Conservation (phyloP, 2,797 vertebrate species). For the Cynodonichthys magdalenae region DNA sequence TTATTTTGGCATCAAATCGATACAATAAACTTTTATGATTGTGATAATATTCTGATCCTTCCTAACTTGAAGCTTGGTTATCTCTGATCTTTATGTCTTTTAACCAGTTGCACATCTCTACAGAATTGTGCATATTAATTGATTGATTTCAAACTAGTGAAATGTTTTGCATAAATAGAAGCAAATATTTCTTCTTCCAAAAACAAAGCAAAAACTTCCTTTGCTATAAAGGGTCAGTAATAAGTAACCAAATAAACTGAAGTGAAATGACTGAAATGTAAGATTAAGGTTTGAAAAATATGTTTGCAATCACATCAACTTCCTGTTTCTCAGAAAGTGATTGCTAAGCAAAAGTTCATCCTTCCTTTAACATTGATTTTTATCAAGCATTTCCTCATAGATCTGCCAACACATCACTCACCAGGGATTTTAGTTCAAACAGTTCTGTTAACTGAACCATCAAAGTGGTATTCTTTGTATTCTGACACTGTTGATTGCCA, state of each 20-base stretch:
- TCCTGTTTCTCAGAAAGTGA: conserved; percentile 58
- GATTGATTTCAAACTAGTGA: background rate
- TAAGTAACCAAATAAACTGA: background rate
- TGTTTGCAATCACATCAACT: conserved; percentile 39
- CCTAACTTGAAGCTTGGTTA: background rate
- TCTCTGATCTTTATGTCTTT: background rate
- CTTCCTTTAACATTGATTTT: conserved; percentile 47
- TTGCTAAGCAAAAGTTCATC: conserved; percentile 37
- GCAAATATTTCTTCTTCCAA: too few species aligned
- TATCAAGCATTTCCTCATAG: conserved; percentile 34
- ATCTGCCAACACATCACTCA: conserved; percentile 5
- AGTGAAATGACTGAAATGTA: background rate
- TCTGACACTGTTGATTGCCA: background rate
- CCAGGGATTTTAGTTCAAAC: background rate
- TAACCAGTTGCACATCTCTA: background rate
- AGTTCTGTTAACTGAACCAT: background rate
- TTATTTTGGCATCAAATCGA: conserved; percentile 8
- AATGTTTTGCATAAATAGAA: background rate
- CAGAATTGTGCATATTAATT: background rate
- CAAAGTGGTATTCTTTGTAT: background rate
- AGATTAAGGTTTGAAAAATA: conserved; percentile 4
- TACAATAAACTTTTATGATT: conserved; percentile 13
- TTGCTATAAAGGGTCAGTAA: too few species aligned
- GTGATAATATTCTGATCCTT: background rate
- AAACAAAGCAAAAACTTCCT: background rate